These are phyloP conservation scores for Diadromus collaris DNA, from an alignment of 2,888 invertebrate species.

Conservation along the genomic window DNA sequence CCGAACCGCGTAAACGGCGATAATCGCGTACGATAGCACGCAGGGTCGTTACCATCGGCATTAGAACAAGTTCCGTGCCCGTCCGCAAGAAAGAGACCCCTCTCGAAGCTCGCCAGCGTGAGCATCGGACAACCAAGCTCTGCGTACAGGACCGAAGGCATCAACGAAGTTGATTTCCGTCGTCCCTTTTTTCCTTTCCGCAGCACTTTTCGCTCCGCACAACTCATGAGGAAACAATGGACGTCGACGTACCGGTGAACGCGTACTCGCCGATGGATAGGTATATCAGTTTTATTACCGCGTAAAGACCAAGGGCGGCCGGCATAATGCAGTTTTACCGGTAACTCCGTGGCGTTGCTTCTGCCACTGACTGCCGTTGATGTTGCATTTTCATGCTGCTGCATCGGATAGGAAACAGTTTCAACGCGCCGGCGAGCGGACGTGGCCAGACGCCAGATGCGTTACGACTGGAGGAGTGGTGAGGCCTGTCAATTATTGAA, in stretches of 20 bases:
- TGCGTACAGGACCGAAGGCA: slow-evolving; percentile 44
- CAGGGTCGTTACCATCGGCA: slow-evolving; percentile 69
- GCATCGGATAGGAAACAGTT: slow-evolving; percentile 54
- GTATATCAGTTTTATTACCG: slow-evolving; percentile 74
- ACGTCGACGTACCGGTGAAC: slow-evolving; percentile 57
- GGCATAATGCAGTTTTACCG: slow-evolving; percentile 64
- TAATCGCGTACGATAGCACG: slow-evolving; percentile 73
- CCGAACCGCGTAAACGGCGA: slow-evolving; percentile 72
- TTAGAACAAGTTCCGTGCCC: slow-evolving; percentile 63
- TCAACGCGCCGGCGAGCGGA: slow-evolving; percentile 40
- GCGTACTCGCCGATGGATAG: slow-evolving; percentile 66
- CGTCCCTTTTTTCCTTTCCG: slow-evolving; percentile 38
- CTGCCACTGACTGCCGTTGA: slow-evolving; percentile 15
- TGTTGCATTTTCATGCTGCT: slow-evolving; percentile 27
- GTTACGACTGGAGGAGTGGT: slow-evolving; percentile 69
- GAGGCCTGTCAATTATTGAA: slow-evolving; percentile 79
- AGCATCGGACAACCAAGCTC: slow-evolving; percentile 18
- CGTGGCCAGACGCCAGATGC: slow-evolving; percentile 73
- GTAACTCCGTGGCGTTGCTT: slow-evolving; percentile 43
- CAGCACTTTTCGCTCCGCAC: slow-evolving; percentile 43
- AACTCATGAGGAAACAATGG: slow-evolving; percentile 72
- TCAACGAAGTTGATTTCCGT: slow-evolving; percentile 47
- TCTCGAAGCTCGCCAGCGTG: slow-evolving; percentile 23
- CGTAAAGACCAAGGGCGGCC: slow-evolving; percentile 72
- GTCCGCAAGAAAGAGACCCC: slow-evolving; percentile 31